Conservation (phyloP, 1,140 invertebrate genomes). For the Tetragonula clypearis region DNA sequence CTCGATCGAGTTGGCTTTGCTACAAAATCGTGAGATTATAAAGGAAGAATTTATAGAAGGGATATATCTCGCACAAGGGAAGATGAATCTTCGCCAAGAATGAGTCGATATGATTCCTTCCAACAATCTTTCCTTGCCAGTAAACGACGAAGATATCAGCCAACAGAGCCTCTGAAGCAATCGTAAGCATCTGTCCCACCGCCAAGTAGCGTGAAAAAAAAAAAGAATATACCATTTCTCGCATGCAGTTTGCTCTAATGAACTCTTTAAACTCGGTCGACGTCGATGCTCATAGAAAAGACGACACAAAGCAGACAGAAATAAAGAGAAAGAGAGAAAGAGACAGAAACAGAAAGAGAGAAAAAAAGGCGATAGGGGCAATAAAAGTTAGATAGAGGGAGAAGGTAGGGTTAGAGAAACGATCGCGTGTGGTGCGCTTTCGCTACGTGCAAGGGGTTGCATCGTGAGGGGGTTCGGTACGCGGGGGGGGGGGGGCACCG, state of each 20-base stretch:
- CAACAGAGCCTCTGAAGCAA: not conserved
- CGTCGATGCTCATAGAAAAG: constrained; percentile 29
- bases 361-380: not conserved
- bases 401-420: constrained; percentile 24
- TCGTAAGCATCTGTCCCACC: not conserved
- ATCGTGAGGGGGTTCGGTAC: constrained; percentile 21
- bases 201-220: not conserved
- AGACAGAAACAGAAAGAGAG: too few species aligned
- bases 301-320: not conserved
- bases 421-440: constrained; percentile 28
- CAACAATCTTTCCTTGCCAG: not conserved
- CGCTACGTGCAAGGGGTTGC: constrained; percentile 52
- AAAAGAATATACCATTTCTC: not conserved
- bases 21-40: too few species aligned
- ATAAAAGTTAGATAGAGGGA: constrained; percentile 3
- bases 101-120: not conserved
- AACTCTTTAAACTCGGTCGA: constrained; percentile 44
- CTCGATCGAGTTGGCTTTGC: not conserved
- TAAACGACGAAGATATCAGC: not conserved
- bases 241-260: constrained; percentile 7
- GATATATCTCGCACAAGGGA: too few species aligned
- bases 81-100: not conserved
- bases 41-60: too few species aligned
- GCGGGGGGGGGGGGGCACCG: constrained; percentile 14
- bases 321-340: constrained; percentile 7